Evolutionary conservation across 1,140 invertebrate genomes (phyloP), one percentile per base, ranked within the genome.

Genomic region (Pachyrhynchus sulphureomaculatus): DNA sequence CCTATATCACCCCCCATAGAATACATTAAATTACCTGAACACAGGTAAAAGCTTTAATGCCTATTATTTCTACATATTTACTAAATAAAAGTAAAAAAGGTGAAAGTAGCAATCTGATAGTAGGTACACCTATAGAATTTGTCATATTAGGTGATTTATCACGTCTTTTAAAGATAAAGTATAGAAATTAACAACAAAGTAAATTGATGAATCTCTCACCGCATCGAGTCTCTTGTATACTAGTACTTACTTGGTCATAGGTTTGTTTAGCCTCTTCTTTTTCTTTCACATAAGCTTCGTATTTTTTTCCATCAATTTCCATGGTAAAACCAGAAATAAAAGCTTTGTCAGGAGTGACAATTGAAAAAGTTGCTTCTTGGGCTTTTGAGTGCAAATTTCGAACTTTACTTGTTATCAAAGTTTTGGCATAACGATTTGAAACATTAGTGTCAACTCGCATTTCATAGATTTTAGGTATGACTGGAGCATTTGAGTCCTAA

Each of bases 251-350:
- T 26, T 81, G 69, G 26, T 81, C 75, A 69, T 88, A 88, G 23
- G 81, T 83, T 60, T 83, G 76, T 69, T 84, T 83, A 0, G 86
- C 87, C 75, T 86, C 81, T 72, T 84, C 80, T 76, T 84, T 85
- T 64, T 84, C 82, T 70, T 84, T 77, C 1, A 84, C 79, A 55
- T 81, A 81, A 12, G 82, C 82, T 60, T 80, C 74, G 59, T 81
- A 83, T 0, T 70, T 71, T 68, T 81, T 79, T 8, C 81, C 81
- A 39, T 79, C 79, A 9, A 83, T 79, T 69, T 80, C 77, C 85
- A 87, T 85, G 18, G 79, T 72, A 70, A 87, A 86, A 44, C 80
- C 81, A 18, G 83, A 83, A 47, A 87, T 85, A 70, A 83, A 87
- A 0, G 85, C 84, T 4, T 83, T 82, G 52, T 86, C 84, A 0